Conservation (phyloP, 2,113 vertebrate species). For the Atherinomorus stipes region DNA sequence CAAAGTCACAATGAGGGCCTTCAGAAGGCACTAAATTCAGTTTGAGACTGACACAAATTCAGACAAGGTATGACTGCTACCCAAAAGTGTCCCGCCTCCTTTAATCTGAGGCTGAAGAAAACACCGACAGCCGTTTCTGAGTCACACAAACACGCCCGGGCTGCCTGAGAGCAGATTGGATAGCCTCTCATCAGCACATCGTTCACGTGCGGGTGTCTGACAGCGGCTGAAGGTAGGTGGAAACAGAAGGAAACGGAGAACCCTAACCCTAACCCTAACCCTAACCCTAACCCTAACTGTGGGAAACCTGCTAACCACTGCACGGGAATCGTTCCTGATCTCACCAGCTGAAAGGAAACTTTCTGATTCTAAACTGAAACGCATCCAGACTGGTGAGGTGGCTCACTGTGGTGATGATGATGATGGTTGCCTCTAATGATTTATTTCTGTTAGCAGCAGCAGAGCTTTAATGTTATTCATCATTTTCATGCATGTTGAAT, state of each 20-base stretch:
- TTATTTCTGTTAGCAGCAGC: not conserved
- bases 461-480: not conserved
- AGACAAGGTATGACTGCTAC: conserved; percentile 23
- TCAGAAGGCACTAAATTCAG: conserved; percentile 9
- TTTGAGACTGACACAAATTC: conserved; percentile 36
- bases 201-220: conserved; percentile 14
- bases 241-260: not conserved
- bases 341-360: conserved; percentile 1
- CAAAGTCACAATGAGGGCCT: not conserved
- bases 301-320: too few species aligned
- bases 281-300: too few species aligned
- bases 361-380: conserved; percentile 8
- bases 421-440: not conserved
- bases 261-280: too few species aligned
- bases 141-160: conserved; percentile 9
- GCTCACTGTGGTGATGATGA: not conserved
- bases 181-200: not conserved
- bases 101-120: conserved; percentile 39
- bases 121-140: conserved; percentile 22
- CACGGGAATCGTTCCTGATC: too few species aligned
- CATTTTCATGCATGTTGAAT: not conserved
- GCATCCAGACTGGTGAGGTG: conserved; percentile 18
- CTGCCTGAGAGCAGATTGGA: conserved; percentile 16
- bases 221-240: conserved; percentile 67
- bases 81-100: conserved; percentile 56